Conservation (phyloP, 2,888 invertebrate genomes). For the Cephus nigrinus region DNA sequence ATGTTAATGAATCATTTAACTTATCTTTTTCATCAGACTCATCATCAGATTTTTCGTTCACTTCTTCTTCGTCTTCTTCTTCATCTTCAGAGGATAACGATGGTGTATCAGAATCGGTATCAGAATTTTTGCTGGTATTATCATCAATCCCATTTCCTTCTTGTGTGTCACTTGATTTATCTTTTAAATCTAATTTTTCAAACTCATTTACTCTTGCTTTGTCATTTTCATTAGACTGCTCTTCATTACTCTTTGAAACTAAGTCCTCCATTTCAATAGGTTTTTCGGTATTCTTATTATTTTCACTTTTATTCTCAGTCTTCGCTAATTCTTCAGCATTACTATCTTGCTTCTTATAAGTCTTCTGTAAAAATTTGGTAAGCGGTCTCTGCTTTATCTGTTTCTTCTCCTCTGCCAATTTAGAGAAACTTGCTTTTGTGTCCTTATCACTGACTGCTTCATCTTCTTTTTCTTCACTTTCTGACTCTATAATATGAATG, state of each 20-base stretch:
- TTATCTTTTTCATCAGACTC: conserved; percentile 9
- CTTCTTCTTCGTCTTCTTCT: conserved; percentile 21
- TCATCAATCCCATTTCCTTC: conserved; percentile 28
- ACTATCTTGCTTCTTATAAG: conserved; percentile 33
- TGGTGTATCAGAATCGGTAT: conserved; percentile 34
- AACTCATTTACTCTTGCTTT: conserved; percentile 17
- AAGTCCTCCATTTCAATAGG: conserved; percentile 7
- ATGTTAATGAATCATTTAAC: conserved; percentile 12
- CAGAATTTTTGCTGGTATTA: conserved; percentile 22
- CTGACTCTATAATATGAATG: conserved; percentile 1
- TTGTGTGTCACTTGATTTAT: neutral
- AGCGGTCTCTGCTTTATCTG: conserved; percentile 20
- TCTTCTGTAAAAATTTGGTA: conserved; percentile 42
- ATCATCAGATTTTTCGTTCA: conserved; percentile 12
- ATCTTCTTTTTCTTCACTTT: conserved; percentile 10
- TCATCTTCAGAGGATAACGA: conserved; percentile 44
- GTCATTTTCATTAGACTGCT: conserved; percentile 22
- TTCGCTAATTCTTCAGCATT: conserved; percentile 10
- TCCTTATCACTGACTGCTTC: conserved; percentile 13
- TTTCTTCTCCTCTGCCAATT: conserved; percentile 19
- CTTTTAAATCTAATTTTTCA: conserved; percentile 2
- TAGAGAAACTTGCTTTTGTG: conserved; percentile 6
- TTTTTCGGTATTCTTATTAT: conserved; percentile 14
- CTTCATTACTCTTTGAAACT: conserved; percentile 8
- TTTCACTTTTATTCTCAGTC: conserved; percentile 9